Percentiles rank a stretch among this genome's conserved stretches.
phyloP scores from a whole-genome alignment of 2,113 vertebrate genomes.

The Lota lota region DNA sequence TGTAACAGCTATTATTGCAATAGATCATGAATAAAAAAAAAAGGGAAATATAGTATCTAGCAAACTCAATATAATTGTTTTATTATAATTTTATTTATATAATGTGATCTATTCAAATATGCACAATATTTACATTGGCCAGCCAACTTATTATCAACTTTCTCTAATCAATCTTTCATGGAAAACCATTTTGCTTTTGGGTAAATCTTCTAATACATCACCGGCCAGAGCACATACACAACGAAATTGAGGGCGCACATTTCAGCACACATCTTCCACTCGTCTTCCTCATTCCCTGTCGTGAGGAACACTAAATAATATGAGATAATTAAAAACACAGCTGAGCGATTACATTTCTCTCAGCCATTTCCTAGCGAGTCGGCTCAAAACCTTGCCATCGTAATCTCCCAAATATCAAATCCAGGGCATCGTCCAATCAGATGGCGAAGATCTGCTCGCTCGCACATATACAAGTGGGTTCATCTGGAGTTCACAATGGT shows the following conservation, averaged over 20 bases:
- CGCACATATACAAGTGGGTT: constrained; percentile 54
- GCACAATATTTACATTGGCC: too few relatives aligned
- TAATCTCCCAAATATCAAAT: constrained; percentile 52
- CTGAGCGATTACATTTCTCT: constrained; percentile 36
- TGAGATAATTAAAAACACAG: constrained; percentile 49
- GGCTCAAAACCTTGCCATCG: constrained; percentile 22
- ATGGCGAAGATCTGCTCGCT: constrained; percentile 29
- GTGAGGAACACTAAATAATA: constrained; percentile 17
- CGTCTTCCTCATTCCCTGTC: constrained; percentile 1
- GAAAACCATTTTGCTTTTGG: too few relatives aligned
- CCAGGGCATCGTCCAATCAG: constrained; percentile 42
- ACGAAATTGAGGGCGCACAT: neutral
- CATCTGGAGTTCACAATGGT: constrained; percentile 63
- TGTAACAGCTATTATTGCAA: too few relatives aligned
- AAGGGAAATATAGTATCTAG: too few relatives aligned
- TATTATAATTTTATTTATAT: too few relatives aligned
- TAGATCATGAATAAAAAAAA: too few relatives aligned
- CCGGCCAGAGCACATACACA: neutral
- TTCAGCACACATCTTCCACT: neutral
- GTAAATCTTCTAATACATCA: too few relatives aligned
- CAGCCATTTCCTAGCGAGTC: constrained; percentile 12
- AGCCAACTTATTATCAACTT: too few relatives aligned
- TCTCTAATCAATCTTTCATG: too few relatives aligned
- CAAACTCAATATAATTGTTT: too few relatives aligned
- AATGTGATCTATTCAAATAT: too few relatives aligned